These are phyloP conservation scores for Tiaroga cobitis DNA, from an alignment of 2,797 vertebrate species.

Conservation along the genomic window DNA sequence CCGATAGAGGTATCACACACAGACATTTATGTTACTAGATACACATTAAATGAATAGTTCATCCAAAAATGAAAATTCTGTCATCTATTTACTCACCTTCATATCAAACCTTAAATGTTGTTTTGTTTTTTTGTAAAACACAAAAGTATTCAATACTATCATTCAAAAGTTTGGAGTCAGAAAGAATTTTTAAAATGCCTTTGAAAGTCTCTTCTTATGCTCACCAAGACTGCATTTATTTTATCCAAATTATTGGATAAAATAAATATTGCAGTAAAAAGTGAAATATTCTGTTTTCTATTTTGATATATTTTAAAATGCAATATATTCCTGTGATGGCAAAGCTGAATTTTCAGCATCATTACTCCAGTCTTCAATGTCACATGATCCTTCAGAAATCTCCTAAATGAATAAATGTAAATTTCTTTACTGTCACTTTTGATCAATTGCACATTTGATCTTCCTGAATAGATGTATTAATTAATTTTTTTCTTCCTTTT, in stretches of 20 bases:
- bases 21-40: slow-evolving; percentile 18
- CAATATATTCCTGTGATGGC: not conserved
- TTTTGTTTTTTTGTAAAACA: too few relatives aligned
- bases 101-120: not conserved
- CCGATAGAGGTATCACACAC: slow-evolving; percentile 89
- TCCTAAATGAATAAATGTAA: too few relatives aligned
- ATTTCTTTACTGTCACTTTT: not conserved
- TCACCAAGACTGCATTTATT: not conserved
- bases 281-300: not conserved
- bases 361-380: not conserved
- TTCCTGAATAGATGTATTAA: not conserved
- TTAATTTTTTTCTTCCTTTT: not conserved
- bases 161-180: not conserved
- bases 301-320: not conserved
- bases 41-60: not conserved
- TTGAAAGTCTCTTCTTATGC: not conserved
- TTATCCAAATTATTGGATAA: not conserved
- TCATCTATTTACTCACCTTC: not conserved
- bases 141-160: not conserved
- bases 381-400: not conserved
- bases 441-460: not conserved
- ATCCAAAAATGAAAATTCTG: not conserved
- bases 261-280: not conserved
- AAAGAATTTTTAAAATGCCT: too few relatives aligned
- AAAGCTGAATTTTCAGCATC: slow-evolving; percentile 3